Evolutionary conservation across 53 echinoderm and acorn worm genomes (phyloP), one percentile per base, ranked within the genome.

Genomic region (Pentamera pediparva): DNA sequence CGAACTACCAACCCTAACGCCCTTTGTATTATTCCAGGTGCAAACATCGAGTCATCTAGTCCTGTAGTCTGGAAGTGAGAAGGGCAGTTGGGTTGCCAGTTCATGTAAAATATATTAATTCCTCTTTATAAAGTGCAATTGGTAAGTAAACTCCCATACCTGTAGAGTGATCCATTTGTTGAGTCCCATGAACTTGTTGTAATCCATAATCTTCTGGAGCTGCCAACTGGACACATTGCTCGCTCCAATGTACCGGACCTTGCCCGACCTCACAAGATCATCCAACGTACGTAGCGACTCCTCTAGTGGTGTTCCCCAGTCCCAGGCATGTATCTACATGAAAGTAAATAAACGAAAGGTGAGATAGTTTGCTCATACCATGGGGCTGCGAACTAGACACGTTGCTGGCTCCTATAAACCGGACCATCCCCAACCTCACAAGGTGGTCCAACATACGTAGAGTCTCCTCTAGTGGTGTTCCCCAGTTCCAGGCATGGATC

Each of bases 171-270:
- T 41, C 74, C 77, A 81, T 27, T 76, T 70, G 65, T 56, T 85
- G 12, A 89, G 78, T 0, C 89, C 89, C 65, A 62, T 76, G 61
- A 76, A 85, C 29, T 78, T 54, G 55, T 75, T 76, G 19, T 76
- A 53, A 62, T 81, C 81, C 29, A 85, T 77, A 6, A 89, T 89
- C 65, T 89, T 89, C 78, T 89, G 85, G 38, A 89, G 39, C 75
- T 89, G 89, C 85, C 89, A 89, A 8, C 89, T 85, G 4, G 56
- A 54, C 2, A 85, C 73, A 32, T 89, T 89, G 51, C 89, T 89
- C 19, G 81, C 85, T n/a, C 89, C 89, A 12, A 89, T 57, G 40
- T 89, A 89, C 18, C 78, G 64, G 30, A 85, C 78, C 57, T 85
- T 89, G 17, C 89, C 89, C 20, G 74, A 56, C 20, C 82, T 41